A percentile compares a stretch with the other conserved stretches of the same genome.
Evolutionary conservation across 2,888 invertebrate species (phyloP).

Genomic region (Drosophila setosimentum): DNA sequence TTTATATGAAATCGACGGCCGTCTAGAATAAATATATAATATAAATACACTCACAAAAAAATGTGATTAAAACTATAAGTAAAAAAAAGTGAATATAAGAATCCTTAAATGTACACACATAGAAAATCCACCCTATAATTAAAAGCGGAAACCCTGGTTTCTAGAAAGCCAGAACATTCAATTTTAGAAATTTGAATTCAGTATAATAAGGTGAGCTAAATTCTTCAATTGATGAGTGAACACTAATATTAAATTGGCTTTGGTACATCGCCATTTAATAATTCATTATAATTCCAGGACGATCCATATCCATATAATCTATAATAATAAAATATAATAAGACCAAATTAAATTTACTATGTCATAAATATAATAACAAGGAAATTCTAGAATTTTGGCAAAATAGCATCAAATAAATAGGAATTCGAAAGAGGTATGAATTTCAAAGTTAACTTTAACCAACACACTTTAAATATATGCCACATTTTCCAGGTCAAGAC

Average conservation of each 20-base stretch:
- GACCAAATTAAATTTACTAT: background rate
- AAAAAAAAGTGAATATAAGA: too few relatives aligned
- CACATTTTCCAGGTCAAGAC: background rate
- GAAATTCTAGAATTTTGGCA: background rate
- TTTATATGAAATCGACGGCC: too few relatives aligned
- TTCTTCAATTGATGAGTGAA: background rate
- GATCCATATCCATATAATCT: background rate
- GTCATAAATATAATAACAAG: background rate
- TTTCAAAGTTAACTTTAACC: background rate
- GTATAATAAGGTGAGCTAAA: background rate
- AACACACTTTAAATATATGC: background rate
- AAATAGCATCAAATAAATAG: background rate
- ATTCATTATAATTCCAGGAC: background rate
- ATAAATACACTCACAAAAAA: background rate
- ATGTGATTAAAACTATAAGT: too few relatives aligned
- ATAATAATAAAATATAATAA: background rate
- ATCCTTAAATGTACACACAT: too few relatives aligned
- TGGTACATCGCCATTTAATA: background rate
- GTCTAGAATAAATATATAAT: background rate
- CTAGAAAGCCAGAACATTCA: background rate
- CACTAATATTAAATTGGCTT: background rate
- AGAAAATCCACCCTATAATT: too few relatives aligned
- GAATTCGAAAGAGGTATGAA: background rate
- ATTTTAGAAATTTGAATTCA: background rate
- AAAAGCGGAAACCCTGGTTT: too few relatives aligned